Evolutionary conservation across 1,140 invertebrate species (phyloP).

Genomic region (Phymorhynchus buccinoides): DNA sequence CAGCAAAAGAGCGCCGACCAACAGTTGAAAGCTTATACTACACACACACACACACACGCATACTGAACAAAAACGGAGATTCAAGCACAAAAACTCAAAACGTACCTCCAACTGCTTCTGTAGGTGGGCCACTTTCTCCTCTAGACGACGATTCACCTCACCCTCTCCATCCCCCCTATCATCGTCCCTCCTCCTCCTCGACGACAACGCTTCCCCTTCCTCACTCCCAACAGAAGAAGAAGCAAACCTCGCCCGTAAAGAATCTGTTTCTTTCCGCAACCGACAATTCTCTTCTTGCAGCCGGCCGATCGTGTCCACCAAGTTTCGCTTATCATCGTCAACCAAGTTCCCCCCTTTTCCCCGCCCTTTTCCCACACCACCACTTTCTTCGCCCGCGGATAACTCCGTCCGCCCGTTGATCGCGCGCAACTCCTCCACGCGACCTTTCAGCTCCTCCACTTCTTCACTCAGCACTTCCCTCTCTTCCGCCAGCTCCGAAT

Average conservation of each 20-base stretch:
- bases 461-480: too few relatives aligned
- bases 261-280: constrained; percentile 5
- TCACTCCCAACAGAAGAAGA: constrained; percentile 30
- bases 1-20: too few relatives aligned
- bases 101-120: constrained; percentile 62
- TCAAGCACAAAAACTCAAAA: too few relatives aligned
- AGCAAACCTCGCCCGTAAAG: not conserved
- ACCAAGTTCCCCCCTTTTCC: too few relatives aligned
- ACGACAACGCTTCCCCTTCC: not conserved
- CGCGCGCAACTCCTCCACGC: not conserved
- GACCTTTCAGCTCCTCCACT: not conserved
- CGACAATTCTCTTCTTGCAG: constrained; percentile 9
- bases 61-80: too few relatives aligned
- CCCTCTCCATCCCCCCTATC: constrained; percentile 36
- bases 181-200: not conserved
- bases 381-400: not conserved
- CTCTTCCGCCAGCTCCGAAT: not conserved
- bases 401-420: not conserved
- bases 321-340: too few relatives aligned
- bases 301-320: not conserved
- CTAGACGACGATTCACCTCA: constrained; percentile 55
- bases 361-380: too few relatives aligned
- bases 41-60: too few relatives aligned
- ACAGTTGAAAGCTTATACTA: too few relatives aligned
- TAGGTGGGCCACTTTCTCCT: constrained; percentile 58